Base-by-base conservation (phyloP, 2,888 invertebrate genomes). In the Atherix ibis region DNA sequence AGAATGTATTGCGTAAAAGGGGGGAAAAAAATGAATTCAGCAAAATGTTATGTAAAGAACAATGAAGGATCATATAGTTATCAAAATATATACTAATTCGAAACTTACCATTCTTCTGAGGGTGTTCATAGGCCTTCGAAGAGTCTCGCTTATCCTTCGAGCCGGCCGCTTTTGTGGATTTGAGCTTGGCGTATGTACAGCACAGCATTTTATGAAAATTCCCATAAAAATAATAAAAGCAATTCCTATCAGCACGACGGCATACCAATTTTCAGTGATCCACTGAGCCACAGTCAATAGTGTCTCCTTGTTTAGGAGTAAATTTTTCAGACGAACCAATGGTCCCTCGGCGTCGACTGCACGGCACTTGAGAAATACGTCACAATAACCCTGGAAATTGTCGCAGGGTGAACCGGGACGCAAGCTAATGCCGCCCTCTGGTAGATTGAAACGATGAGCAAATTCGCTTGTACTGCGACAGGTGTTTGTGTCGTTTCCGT, bases 291-390 rank as follows among this genome's bases (percentile, higher is more conserved):
- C 79, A 4, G 80, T 78, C 46, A 76, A 69, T 41, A 95, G 66
- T 3, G 92, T 94, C 48, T 91, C 79, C 45, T 79, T 78, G 62
- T 91, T 91, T 47, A 97, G 78, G 15, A 97, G 71, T 31, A 95
- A 70, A 64, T 95, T 97, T 70, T 97, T 97, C 38, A 98, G 72
- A 34, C 95, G 74, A 15, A 91, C 92, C 42, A 99, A 66, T 3
- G 98, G 98, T 5, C 98, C 98, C 52, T 98, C 97, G 0, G 97
- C 95, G 65, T 99, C 97, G 15, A 99, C 95, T 1, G 91, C 89
- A 44, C 98, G 79, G 58, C 98, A 98, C 62, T 94, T 95, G 34
- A 91, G 76, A 67, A 99, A 98, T 43, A 98, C 97, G 67, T 99
- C 98, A 67, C 98, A 98, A 64, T 98, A 99, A 34, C 98, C 97